Conservation (phyloP, 2,797 vertebrate species). For the Arrhamphus sclerolepis region DNA sequence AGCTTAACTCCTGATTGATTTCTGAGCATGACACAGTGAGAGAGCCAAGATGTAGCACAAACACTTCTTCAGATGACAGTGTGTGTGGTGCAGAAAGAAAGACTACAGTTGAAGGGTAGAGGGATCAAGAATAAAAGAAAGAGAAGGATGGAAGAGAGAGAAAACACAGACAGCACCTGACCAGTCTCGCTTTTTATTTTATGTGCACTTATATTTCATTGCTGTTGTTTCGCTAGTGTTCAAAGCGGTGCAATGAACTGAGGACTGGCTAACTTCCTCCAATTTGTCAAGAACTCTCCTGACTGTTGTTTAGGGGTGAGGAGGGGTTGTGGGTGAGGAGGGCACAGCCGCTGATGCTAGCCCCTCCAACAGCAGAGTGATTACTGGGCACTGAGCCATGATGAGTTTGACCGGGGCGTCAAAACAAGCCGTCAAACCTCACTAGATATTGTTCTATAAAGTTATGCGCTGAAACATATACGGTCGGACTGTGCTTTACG, state of each 20-base stretch:
- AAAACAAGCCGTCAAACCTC: slow-evolving; percentile 67
- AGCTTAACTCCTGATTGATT: slow-evolving; percentile 80
- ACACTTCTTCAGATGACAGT: slow-evolving; percentile 55
- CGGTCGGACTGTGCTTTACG: slow-evolving; percentile 23
- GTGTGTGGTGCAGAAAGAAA: slow-evolving; percentile 28
- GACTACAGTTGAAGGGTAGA: slow-evolving; percentile 37
- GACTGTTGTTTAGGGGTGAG: slow-evolving; percentile 67
- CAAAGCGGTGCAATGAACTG: slow-evolving; percentile 75
- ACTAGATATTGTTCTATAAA: slow-evolving; percentile 50
- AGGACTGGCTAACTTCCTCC: slow-evolving; percentile 75
- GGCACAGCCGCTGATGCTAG: slow-evolving; percentile 60
- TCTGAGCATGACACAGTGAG: slow-evolving; percentile 62
- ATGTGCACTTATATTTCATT: slow-evolving; percentile 67
- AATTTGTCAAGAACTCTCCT: slow-evolving; percentile 75
- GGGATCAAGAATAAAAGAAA: slow-evolving; percentile 61
- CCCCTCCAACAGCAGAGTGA: slow-evolving; percentile 66
- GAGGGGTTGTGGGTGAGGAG: slow-evolving; percentile 61
- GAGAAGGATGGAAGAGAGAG: slow-evolving; percentile 11
- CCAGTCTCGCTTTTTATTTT: slow-evolving; percentile 56
- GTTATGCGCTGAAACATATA: slow-evolving; percentile 46
- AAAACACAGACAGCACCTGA: slow-evolving; percentile 46
- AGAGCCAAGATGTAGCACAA: slow-evolving; percentile 46
- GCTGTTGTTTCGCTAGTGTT: slow-evolving; percentile 67
- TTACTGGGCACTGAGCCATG: slow-evolving; percentile 73
- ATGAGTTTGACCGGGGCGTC: slow-evolving; percentile 56